Conservation (phyloP, 2,113 vertebrate species). For the Sprattus sprattus region DNA sequence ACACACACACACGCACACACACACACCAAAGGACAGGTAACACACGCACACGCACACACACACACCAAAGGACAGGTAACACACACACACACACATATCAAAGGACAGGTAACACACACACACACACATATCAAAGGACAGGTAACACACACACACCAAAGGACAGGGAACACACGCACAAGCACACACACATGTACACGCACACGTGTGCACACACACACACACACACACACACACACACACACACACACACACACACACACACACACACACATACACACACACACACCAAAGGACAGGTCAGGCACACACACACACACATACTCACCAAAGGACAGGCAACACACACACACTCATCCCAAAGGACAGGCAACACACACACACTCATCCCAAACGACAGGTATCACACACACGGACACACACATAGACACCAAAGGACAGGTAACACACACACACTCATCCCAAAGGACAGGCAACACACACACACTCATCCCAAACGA, state of each 20-base stretch:
- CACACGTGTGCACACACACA: not conserved
- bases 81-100: not conserved
- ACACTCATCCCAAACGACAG: constrained; percentile 73
- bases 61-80: constrained; percentile 77
- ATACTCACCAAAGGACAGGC: constrained; percentile 76
- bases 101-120: not conserved
- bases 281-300: not conserved
- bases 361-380: too few relatives aligned
- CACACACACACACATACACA: not conserved
- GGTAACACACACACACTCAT: not conserved
- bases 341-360: not conserved
- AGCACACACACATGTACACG: not conserved
- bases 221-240: not conserved
- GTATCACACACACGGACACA: constrained; percentile 43
- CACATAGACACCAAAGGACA: not conserved
- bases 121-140: not conserved
- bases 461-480: not conserved
- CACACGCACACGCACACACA: too few relatives aligned
- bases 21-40: too few relatives aligned
- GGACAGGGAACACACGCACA: not conserved
- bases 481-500: not conserved
- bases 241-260: not conserved
- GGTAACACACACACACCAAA: not conserved
- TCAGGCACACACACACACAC: not conserved
- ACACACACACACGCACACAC: not conserved